These are phyloP conservation scores for Anoplophora glabripennis DNA, from an alignment of 1,140 invertebrate species.

Conservation along the genomic window DNA sequence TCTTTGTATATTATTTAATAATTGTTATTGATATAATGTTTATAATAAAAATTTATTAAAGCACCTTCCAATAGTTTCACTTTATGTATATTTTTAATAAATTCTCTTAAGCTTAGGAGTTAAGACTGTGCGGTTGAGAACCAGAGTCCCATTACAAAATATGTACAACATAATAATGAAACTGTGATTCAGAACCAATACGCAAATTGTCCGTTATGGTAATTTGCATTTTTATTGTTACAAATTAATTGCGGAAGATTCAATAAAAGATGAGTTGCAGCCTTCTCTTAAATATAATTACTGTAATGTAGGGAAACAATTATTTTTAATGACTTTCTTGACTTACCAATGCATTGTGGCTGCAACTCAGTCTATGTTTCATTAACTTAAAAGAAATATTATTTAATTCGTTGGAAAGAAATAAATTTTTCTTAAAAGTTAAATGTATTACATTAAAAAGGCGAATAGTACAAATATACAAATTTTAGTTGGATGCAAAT, in stretches of 20 bases:
- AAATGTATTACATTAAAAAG: too few species aligned
- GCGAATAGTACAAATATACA: too few species aligned
- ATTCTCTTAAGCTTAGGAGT: neutral
- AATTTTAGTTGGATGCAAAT: too few species aligned
- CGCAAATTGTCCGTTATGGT: slow-evolving; percentile 1
- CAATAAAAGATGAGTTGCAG: slow-evolving; percentile 7
- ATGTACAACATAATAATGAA: slow-evolving; percentile 41
- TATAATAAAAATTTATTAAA: slow-evolving; percentile 9
- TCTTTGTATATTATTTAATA: neutral
- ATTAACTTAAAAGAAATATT: too few species aligned
- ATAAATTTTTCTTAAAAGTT: too few species aligned
- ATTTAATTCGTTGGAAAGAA: too few species aligned
- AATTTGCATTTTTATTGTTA: too few species aligned
- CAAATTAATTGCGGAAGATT: neutral
- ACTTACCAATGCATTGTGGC: slow-evolving; percentile 25
- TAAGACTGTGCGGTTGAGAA: slow-evolving; percentile 32
- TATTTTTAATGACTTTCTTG: slow-evolving; percentile 5
- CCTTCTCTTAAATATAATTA: slow-evolving; percentile 5
- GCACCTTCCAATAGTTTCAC: slow-evolving; percentile 6
- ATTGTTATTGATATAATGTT: slow-evolving; percentile 1
- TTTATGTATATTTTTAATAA: neutral
- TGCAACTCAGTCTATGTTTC: neutral
- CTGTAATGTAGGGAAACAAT: neutral
- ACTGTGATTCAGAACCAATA: slow-evolving; percentile 42
- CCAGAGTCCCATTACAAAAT: slow-evolving; percentile 40